Evolutionary conservation across 2,113 vertebrate genomes (phyloP).

Genomic region (Xenopus laevis): DNA sequence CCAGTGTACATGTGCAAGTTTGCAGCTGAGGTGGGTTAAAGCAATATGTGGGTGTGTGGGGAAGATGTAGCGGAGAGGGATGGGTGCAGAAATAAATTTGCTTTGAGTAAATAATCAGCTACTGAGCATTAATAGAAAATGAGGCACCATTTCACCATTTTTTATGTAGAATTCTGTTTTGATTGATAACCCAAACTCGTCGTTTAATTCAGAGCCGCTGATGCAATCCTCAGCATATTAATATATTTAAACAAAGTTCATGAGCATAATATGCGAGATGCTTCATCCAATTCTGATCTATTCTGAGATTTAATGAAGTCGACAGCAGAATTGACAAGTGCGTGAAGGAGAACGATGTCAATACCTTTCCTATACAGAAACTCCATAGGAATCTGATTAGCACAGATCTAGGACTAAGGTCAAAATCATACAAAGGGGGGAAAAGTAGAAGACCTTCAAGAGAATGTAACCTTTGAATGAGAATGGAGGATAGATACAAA

Average conservation of each 20-base stretch:
- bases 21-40: too few relatives aligned
- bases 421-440: background rate
- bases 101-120: too few relatives aligned
- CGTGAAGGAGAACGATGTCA: conserved; percentile 57
- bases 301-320: conserved; percentile 63
- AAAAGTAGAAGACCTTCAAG: background rate
- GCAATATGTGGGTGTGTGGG: too few relatives aligned
- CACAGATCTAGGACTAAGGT: conserved; percentile 47
- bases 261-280: conserved; percentile 54
- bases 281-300: conserved; percentile 61
- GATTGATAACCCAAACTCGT: background rate
- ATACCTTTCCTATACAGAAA: conserved; percentile 53
- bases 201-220: background rate
- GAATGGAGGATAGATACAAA: background rate
- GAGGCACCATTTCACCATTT: too few relatives aligned
- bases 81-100: too few relatives aligned
- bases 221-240: background rate
- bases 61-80: too few relatives aligned
- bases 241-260: conserved; percentile 7
- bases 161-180: too few relatives aligned
- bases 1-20: too few relatives aligned
- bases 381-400: conserved; percentile 58
- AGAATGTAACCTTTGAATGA: background rate
- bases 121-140: too few relatives aligned
- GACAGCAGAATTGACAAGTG: conserved; percentile 59